A percentile compares a stretch with the other conserved stretches of the same genome.
Evolutionary conservation across 2,113 vertebrate genomes (phyloP).

Genomic region (Malurus alboscapulatus): DNA sequence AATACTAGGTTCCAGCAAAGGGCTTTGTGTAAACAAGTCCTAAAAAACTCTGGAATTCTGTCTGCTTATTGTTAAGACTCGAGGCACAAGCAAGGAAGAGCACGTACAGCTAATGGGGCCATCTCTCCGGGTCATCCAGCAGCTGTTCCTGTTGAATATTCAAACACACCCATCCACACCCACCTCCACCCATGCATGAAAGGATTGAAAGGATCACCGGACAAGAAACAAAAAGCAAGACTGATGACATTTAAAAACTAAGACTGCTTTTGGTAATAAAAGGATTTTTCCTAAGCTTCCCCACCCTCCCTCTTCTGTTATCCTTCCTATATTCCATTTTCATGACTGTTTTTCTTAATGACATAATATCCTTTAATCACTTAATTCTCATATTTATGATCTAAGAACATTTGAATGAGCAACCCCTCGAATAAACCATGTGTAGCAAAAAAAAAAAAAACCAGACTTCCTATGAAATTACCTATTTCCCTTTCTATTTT

Average conservation of each 20-base stretch:
- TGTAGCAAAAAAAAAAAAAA: background rate
- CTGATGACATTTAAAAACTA: conserved; percentile 29
- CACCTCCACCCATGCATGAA: conserved; percentile 49
- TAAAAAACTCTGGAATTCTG: conserved; percentile 28
- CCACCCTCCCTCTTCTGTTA: conserved; percentile 4
- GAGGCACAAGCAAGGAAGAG: conserved; percentile 30
- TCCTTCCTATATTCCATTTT: conserved; percentile 1
- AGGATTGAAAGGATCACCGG: conserved; percentile 10
- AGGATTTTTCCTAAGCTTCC: background rate
- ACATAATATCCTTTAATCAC: conserved; percentile 33
- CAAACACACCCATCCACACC: conserved; percentile 53
- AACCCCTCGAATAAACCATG: background rate
- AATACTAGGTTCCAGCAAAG: background rate
- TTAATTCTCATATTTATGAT: background rate
- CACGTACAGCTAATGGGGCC: conserved; percentile 51
- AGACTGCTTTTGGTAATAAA: conserved; percentile 2
- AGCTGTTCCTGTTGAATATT: conserved; percentile 68
- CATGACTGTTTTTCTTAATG: conserved; percentile 18
- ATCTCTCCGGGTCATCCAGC: conserved; percentile 63
- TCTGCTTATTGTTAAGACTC: conserved; percentile 55
- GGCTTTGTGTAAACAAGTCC: conserved; percentile 36
- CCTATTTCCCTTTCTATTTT: background rate
- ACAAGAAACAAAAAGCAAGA: conserved; percentile 38
- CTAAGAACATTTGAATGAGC: background rate
- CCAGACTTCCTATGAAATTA: background rate